Evolutionary conservation across 2,888 invertebrate species (phyloP), one percentile per base, ranked within the genome.

Genomic region (Heliothis peltigera): DNA sequence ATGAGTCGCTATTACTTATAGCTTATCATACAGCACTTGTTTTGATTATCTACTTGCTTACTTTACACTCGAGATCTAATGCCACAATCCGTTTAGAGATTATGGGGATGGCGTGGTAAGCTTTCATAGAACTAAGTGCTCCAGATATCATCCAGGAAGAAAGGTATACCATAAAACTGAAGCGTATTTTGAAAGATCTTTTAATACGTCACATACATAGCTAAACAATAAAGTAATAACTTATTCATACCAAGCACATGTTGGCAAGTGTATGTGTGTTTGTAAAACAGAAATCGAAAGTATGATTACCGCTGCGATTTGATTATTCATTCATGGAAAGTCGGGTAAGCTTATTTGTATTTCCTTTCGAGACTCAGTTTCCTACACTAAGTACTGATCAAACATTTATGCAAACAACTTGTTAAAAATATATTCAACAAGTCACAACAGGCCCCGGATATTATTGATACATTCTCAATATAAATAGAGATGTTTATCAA

Each of bases 201-300:
- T 43, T 43, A 35, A 28, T 6, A 12, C 51, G 39, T 42, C 21
- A 28, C n/a, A 19, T 35, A 10, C 12, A 56, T 15, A 46, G 21
- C 15, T n/a, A 35, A 28, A 56, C 35, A n/a, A 49, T 57, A 12
- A 69, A 49, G 15, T 19, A 46, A 61, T 77, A 49, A 63, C 54
- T 54, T 66, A 77, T 77, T 65, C 77, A 72, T 69, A 46, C 43
- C 61, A 12, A 56, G 75, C 63, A 54, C 28, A 39, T 10, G 60
- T 18, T 63, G 55, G 63, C 61, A 47, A 28, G 17, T 44, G 48
- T 64, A 66, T 12, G 15, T 64, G 49, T 54, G 65, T 67, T 61
- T 53, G 57, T 66, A 57, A 64, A 69, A 65, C 64, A 54, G 70
- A 78, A 75, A 78, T 60, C 56, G 75, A 78, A 78, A 78, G 77